Conservation (phyloP, 2,797 vertebrate species). For the Falco novaeseelandiae region DNA sequence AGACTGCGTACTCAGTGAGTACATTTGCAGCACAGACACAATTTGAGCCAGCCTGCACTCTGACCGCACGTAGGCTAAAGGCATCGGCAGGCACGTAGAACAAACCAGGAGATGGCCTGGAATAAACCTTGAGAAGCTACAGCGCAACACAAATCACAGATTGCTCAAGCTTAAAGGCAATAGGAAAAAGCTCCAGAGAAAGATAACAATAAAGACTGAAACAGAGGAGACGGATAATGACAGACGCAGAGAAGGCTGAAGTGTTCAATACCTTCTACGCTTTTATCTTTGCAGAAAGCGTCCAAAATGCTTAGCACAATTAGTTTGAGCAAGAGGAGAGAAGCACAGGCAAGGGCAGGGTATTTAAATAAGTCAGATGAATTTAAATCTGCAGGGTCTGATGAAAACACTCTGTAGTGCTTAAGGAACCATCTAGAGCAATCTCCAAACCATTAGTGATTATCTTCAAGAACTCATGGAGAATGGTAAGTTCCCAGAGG, state of each 20-base stretch:
- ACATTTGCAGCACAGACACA: not conserved
- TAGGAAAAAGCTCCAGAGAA: not conserved
- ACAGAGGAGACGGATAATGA: not conserved
- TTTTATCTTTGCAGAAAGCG: not conserved
- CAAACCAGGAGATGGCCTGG: not conserved
- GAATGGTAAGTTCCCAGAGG: not conserved
- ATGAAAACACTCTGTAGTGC: not conserved
- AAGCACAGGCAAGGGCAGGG: not conserved
- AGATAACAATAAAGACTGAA: not conserved
- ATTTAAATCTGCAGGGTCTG: not conserved
- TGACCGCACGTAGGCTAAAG: not conserved
- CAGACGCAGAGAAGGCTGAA: not conserved
- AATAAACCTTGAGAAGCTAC: not conserved
- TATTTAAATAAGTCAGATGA: not conserved
- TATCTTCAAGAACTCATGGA: not conserved
- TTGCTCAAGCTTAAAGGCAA: not conserved
- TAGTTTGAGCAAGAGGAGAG: not conserved
- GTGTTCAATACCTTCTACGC: not conserved
- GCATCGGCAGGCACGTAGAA: not conserved
- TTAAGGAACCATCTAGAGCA: not conserved
- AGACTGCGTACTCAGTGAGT: not conserved
- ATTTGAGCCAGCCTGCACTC: not conserved
- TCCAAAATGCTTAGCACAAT: not conserved
- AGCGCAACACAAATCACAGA: not conserved
- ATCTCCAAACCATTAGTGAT: not conserved